Base-by-base conservation (phyloP, 2,888 invertebrate species). In the Peribatodes rhomboidaria region DNA sequence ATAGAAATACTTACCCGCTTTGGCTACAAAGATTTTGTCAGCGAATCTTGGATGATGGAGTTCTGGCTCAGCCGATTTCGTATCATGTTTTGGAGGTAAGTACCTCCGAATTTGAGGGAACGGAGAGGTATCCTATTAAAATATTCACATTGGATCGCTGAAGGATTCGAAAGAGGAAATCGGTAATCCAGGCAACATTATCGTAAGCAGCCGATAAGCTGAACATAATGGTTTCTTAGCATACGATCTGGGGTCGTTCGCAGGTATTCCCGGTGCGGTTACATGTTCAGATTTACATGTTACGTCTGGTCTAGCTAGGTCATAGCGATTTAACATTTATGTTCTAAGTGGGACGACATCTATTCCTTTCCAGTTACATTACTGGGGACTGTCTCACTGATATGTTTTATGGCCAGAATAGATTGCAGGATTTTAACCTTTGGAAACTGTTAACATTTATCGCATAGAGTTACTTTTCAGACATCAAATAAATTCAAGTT, bases 1-100 rank as follows among this genome's bases (percentile, higher is more conserved):
- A 89, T 87, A 88, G 84, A 88, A 89, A 89, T 87, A 87, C n/a
- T n/a, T n/a, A n/a, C 84, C 80, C 76, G 79, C 87, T 89, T 88
- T 87, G 87, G 86, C 80, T 85, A 85, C 81, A 82, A 83, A 86
- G 85, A 87, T 86, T 87, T 84, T 80, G 88, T 88, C 87, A 87
- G 87, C 86, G 82, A 79, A 85, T 86, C 79, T 83, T 65, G 80
- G 79, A 78, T 81, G 79, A 81, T 76, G 79, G 80, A 84, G 84
- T 83, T 84, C 81, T 75, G 78, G 83, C 74, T 86, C 80, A 84
- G 81, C 76, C 75, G 80, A 81, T 84, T 78, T 63, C 73, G 75
- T 79, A 87, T 88, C 85, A 75, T 82, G 82, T 87, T 85, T 83
- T 77, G 70, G 61, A 78, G 84, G 81, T 77, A 79, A 10, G 42